Base-by-base conservation (phyloP, 2,113 vertebrate species). In the Arothron firmamentum region DNA sequence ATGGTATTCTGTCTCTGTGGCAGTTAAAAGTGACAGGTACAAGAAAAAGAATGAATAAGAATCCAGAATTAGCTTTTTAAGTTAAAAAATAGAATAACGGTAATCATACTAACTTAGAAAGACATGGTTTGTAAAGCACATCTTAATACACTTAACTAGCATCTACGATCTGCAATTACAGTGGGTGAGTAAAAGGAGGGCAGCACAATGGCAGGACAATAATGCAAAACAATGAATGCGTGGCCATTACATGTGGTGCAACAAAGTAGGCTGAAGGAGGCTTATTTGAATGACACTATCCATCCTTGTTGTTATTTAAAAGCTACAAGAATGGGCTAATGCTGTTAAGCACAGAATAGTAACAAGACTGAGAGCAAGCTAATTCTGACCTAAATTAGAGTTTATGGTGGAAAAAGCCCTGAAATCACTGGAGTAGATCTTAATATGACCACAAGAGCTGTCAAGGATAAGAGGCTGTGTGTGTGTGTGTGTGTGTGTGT, bases 311-410 rank as follows among this genome's bases (percentile, higher is more conserved):
- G 67, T 79, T 77, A 86, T 86, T 88, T 87, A 89, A 88, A 86
- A 88, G 88, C 86, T 80, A 74, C 79, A 80, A 75, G 75, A 86
- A 85, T 71, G 65, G 63, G 46, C 70, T 90, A 89, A 90, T 90
- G 83, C 64, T 80, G 88, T 91, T 89, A 91, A 85, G 86, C 79
- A 74, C 74, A 59, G 83, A 82, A 83, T 86, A 74, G 83, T 79
- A 83, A 84, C 84, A 80, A 87, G 86, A 84, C 75, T 77, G 77
- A 58, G 77, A 72, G 65, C 57, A 66, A 72, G 81, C 85, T 87
- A 89, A 89, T 90, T 89, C 80, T 62, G 83, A 50, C 70, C 80
- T 85, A 91, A 91, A 90, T 88, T 76, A 87, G 86, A 86, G 69
- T 91, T 90, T 90, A 90, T 90, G 80, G 86, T 85, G 77, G 78